phyloP scores from a whole-genome alignment of 2,797 vertebrate species.

The Cyprinodon diabolis region DNA sequence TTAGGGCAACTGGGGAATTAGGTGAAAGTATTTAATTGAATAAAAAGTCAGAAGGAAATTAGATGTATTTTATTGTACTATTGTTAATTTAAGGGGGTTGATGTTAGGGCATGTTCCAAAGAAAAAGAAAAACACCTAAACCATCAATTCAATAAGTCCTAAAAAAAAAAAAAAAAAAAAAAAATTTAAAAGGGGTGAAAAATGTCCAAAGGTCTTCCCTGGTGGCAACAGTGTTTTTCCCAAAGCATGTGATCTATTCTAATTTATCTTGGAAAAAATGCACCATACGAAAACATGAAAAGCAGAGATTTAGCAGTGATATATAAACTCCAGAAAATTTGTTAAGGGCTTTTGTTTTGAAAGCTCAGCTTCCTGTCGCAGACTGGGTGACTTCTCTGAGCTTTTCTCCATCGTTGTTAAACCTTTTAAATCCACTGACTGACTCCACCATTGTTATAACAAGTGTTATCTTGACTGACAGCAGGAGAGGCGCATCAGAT shows the following conservation, averaged over 20 bases:
- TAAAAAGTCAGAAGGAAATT: too few relatives aligned
- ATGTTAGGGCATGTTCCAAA: too few relatives aligned
- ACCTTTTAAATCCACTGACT: conserved; percentile 17
- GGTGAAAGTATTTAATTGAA: too few relatives aligned
- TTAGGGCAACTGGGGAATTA: too few relatives aligned
- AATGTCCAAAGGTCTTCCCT: not conserved
- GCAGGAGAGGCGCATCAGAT: conserved; percentile 16
- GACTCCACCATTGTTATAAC: conserved; percentile 28
- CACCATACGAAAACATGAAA: not conserved
- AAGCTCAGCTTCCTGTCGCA: not conserved
- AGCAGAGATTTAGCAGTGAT: not conserved
- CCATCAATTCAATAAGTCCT: too few relatives aligned
- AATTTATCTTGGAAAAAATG: too few relatives aligned
- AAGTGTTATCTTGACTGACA: conserved; percentile 29
- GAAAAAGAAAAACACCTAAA: too few relatives aligned
- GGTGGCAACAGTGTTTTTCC: not conserved
- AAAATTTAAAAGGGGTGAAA: not conserved
- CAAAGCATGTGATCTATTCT: too few relatives aligned
- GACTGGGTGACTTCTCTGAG: not conserved
- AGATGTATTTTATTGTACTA: too few relatives aligned
- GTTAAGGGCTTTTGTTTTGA: conserved; percentile 11
- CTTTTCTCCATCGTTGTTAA: not conserved
- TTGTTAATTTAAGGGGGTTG: too few relatives aligned
- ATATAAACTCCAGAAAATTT: not conserved
- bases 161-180: too few relatives aligned